Evolutionary conservation across 2,888 invertebrate species (phyloP).

Genomic region (Julus scanicus): DNA sequence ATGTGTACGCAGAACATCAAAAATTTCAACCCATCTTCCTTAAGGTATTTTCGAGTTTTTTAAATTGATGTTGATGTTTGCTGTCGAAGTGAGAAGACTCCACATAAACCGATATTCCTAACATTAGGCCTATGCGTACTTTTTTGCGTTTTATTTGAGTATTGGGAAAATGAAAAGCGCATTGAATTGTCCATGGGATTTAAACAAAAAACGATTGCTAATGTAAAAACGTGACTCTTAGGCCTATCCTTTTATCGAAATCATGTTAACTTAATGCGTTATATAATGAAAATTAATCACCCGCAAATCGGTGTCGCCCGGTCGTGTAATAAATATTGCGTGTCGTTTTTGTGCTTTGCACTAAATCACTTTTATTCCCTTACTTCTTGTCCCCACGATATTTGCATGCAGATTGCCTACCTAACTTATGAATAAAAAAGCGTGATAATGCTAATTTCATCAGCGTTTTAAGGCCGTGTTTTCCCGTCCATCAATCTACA

Average conservation of each 20-base stretch:
- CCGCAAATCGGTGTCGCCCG: conserved; percentile 33
- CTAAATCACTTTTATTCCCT: conserved; percentile 36
- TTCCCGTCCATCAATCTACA: conserved; percentile 34
- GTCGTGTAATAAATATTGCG: conserved; percentile 31
- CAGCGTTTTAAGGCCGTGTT: background rate
- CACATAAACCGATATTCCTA: background rate
- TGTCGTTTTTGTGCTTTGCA: background rate
- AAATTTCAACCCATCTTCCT: conserved; percentile 36
- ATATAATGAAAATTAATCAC: conserved; percentile 43
- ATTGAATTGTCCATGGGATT: conserved; percentile 11
- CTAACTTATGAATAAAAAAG: conserved; percentile 45
- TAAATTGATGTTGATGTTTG: background rate
- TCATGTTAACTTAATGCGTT: conserved; percentile 32
- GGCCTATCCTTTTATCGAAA: conserved; percentile 3
- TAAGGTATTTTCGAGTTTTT: conserved; percentile 37
- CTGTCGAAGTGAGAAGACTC: background rate
- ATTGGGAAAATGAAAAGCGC: background rate
- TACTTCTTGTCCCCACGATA: conserved; percentile 17
- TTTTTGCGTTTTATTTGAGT: conserved; percentile 38
- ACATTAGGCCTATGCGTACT: background rate
- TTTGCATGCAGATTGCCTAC: conserved; percentile 34
- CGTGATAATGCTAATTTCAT: conserved; percentile 29
- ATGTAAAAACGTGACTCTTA: background rate
- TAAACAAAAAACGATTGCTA: background rate
- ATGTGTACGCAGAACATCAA: conserved; percentile 23